A percentile compares a stretch with the other conserved stretches of the same genome.
Evolutionary conservation across 2,888 invertebrate genomes (phyloP).

Genomic region (Teinopalpus imperialis): DNA sequence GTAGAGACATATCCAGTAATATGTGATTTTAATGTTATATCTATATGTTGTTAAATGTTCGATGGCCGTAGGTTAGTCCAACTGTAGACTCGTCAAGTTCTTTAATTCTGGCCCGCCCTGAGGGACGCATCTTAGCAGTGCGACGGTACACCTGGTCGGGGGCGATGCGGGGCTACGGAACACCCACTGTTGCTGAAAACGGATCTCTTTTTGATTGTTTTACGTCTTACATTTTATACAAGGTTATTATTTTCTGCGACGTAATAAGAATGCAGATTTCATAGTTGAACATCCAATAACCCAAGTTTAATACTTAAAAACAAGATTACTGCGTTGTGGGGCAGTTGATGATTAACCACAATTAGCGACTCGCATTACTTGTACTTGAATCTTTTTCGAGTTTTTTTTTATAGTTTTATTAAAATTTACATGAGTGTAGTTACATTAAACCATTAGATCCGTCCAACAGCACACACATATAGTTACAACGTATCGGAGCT

Average conservation of each 20-base stretch:
- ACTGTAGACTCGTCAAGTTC: neutral
- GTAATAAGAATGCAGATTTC: no score
- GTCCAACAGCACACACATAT: slow-evolving; percentile 18
- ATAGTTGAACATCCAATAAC: no score
- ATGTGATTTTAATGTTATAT: slow-evolving; percentile 54
- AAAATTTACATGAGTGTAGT: no score
- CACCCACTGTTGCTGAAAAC: slow-evolving; percentile 18
- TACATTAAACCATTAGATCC: slow-evolving; percentile 22
- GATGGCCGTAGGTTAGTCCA: slow-evolving; percentile 19
- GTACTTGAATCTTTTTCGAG: slow-evolving; percentile 8
- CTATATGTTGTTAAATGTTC: slow-evolving; percentile 33
- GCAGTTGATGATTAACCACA: no score
- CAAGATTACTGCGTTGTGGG: no score
- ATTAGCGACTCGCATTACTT: slow-evolving; percentile 1
- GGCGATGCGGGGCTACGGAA: slow-evolving; percentile 18
- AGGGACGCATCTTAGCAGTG: slow-evolving; percentile 8
- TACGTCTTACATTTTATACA: no score
- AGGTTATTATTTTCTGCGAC: no score
- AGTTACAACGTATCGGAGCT: no score
- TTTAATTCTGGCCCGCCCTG: slow-evolving; percentile 1
- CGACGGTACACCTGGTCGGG: slow-evolving; percentile 17
- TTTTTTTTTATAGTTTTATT: slow-evolving; percentile 13
- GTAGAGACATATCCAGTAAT: slow-evolving; percentile 69
- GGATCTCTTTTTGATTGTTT: slow-evolving; percentile 21
- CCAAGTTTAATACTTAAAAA: no score